A percentile compares a stretch with the other conserved stretches of the same genome.
Evolutionary conservation across 2,888 invertebrate species (phyloP).

Genomic region (Clostera curtula): DNA sequence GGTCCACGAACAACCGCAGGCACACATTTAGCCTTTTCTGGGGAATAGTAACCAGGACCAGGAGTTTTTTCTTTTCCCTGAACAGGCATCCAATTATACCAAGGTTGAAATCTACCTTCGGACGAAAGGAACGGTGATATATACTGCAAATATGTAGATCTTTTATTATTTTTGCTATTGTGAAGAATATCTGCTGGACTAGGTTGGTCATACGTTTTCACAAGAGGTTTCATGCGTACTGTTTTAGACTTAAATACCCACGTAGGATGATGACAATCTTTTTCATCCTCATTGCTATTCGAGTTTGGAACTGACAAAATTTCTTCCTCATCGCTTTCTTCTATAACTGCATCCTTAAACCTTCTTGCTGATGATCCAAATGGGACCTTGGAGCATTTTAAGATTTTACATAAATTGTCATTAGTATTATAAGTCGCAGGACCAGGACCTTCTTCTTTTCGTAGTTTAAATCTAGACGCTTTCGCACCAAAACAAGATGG

Average conservation of each 20-base stretch:
- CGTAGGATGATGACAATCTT: constrained; percentile 26
- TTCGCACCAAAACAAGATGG: constrained; percentile 47
- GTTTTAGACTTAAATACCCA: constrained; percentile 56
- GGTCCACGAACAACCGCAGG: constrained; percentile 49
- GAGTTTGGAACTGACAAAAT: no score
- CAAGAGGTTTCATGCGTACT: constrained; percentile 37
- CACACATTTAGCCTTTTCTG: constrained; percentile 33
- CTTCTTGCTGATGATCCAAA: constrained; percentile 43
- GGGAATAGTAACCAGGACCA: constrained; percentile 44
- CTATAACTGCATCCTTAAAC: constrained; percentile 30
- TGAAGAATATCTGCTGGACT: constrained; percentile 40
- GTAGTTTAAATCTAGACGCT: constrained; percentile 38
- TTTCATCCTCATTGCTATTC: constrained; percentile 9
- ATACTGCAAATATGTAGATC: constrained; percentile 28
- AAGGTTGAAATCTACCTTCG: constrained; percentile 47
- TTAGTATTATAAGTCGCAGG: constrained; percentile 40
- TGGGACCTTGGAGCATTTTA: constrained; percentile 34
- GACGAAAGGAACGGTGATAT: constrained; percentile 48
- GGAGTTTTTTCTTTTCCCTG: constrained; percentile 35
- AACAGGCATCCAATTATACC: constrained; percentile 50
- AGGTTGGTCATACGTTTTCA: constrained; percentile 30
- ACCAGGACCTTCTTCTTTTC: constrained; percentile 38
- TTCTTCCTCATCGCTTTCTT: constrained; percentile 25
- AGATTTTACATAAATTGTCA: constrained; percentile 24
- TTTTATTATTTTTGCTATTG: constrained; percentile 10